Conservation (phyloP, 2,888 invertebrate genomes). For the Eupelmus urozonus region DNA sequence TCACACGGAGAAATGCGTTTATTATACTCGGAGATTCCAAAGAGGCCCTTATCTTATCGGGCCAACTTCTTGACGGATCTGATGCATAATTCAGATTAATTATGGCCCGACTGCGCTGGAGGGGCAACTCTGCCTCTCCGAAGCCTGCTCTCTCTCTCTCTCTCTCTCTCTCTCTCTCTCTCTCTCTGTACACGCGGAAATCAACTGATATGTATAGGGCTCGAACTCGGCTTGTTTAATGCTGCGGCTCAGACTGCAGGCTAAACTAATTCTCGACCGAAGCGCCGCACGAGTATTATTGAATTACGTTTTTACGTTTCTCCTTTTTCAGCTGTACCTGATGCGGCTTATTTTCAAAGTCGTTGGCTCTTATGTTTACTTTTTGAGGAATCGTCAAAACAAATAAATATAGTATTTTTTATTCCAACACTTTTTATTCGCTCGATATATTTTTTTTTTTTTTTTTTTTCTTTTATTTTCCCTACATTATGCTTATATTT, state of each 20-base stretch:
- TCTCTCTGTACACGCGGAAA: slow-evolving; percentile 18
- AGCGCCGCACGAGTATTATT: background rate
- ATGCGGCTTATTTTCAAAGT: too few species aligned
- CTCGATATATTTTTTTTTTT: too few species aligned
- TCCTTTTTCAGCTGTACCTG: too few species aligned
- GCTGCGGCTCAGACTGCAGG: background rate
- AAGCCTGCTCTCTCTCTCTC: too few species aligned
- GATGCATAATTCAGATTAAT: slow-evolving; percentile 61
- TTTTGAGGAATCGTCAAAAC: too few species aligned
- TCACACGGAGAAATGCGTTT: slow-evolving; percentile 55
- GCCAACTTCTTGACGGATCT: slow-evolving; percentile 58
- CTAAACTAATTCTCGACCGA: slow-evolving; percentile 1
- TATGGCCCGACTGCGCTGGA: slow-evolving; percentile 63
- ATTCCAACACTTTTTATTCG: too few species aligned
- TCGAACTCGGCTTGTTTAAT: background rate
- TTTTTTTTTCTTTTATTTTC: background rate
- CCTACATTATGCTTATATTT: too few species aligned
- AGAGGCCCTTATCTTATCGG: slow-evolving; percentile 56
- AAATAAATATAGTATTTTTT: too few species aligned
- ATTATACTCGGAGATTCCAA: slow-evolving; percentile 39
- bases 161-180: too few species aligned
- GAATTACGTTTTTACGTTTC: too few species aligned
- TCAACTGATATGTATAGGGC: slow-evolving; percentile 39
- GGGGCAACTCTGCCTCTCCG: too few species aligned
- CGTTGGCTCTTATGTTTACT: too few species aligned